These are phyloP conservation scores for Forpus xanthops DNA, from an alignment of 2,797 vertebrate genomes.

Conservation along the genomic window DNA sequence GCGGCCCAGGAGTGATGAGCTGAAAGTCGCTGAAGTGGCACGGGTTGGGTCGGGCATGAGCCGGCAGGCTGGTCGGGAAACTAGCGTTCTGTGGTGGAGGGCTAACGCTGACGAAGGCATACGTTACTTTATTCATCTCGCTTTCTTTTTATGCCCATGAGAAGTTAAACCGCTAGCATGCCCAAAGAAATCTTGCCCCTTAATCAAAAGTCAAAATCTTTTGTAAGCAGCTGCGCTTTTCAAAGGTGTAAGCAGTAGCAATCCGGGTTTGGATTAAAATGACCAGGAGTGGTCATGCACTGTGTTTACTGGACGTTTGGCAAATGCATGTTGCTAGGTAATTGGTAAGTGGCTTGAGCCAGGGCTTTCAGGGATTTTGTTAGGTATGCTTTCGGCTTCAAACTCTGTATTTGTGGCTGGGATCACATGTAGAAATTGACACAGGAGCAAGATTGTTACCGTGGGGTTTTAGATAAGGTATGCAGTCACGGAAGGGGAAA, in stretches of 20 bases:
- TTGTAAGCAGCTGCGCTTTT: neutral
- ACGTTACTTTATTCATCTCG: neutral
- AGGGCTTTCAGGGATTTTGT: fast-evolving
- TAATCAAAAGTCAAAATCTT: neutral
- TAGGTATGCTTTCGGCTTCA: neutral
- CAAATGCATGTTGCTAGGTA: neutral
- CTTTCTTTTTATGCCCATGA: neutral
- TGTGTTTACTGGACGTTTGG: neutral
- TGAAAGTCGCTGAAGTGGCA: neutral
- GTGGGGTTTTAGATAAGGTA: neutral
- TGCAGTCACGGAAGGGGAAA: neutral
- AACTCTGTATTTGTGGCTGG: neutral
- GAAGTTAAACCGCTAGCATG: neutral
- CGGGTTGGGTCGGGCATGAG: neutral
- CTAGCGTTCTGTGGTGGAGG: fast-evolving
- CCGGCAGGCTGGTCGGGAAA: neutral
- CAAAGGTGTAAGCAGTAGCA: neutral
- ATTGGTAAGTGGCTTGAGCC: neutral
- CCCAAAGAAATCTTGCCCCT: fast-evolving
- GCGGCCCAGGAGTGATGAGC: neutral
- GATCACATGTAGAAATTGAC: neutral
- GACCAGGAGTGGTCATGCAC: fast-evolving
- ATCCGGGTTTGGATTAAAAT: neutral
- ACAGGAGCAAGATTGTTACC: neutral
- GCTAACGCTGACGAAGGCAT: fast-evolving